Evolutionary conservation across 1,140 invertebrate species (phyloP).

Genomic region (Yoshiicerus persimilis): DNA sequence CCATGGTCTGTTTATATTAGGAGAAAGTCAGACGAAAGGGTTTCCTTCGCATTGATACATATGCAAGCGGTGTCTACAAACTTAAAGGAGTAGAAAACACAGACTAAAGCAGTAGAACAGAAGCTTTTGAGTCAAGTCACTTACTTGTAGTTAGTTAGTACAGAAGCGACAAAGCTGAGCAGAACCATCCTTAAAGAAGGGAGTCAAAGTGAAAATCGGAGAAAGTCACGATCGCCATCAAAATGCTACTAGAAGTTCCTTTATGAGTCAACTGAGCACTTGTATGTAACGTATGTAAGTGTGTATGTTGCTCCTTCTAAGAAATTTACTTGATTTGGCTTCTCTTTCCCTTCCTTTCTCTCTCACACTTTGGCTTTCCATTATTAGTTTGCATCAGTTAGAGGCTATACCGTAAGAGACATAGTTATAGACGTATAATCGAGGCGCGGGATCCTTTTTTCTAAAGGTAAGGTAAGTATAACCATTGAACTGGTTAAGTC

Average conservation of each 20-base stretch:
- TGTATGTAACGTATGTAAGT: neutral
- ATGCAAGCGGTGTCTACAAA: neutral
- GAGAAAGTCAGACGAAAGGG: neutral
- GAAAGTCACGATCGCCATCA: slow-evolving; percentile 21
- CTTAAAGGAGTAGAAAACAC: no score
- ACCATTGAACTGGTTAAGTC: neutral
- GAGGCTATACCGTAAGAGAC: no score
- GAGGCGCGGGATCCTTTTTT: no score
- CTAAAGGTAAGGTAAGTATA: neutral
- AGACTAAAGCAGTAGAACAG: no score
- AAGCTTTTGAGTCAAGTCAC: no score
- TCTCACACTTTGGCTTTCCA: neutral
- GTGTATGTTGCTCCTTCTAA: neutral
- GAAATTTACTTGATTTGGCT: neutral
- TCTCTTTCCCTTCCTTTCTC: neutral
- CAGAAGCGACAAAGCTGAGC: neutral
- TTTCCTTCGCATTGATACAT: neutral
- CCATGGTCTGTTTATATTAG: neutral
- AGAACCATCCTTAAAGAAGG: neutral
- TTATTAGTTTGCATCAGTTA: neutral
- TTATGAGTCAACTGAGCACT: neutral
- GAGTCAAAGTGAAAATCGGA: slow-evolving; percentile 13
- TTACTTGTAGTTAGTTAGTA: neutral
- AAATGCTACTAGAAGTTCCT: neutral
- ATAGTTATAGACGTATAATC: neutral